Evolutionary conservation across 2,113 vertebrate genomes (phyloP).

Genomic region (Coreoperca whiteheadi): DNA sequence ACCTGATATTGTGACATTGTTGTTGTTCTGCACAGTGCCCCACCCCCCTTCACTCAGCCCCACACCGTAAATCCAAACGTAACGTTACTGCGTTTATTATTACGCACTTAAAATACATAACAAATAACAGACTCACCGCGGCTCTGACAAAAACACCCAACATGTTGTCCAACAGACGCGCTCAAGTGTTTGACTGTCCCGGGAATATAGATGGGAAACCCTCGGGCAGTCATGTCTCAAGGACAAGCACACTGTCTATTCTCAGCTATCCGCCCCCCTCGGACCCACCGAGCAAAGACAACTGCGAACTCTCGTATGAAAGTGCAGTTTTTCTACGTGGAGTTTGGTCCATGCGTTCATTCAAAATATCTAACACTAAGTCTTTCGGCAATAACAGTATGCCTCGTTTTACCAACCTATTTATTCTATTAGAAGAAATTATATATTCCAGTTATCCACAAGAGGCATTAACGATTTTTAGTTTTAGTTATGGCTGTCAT

Average conservation of each 20-base stretch:
- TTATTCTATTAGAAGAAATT: background rate
- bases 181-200: slow-evolving; percentile 43
- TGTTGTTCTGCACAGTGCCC: slow-evolving; percentile 43
- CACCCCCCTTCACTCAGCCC: slow-evolving; percentile 49
- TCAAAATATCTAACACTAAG: background rate
- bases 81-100: background rate
- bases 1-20: slow-evolving; percentile 10
- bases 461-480: background rate
- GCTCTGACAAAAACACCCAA: slow-evolving; percentile 84
- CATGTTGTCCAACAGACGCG: slow-evolving; percentile 80
- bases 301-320: slow-evolving; percentile 1
- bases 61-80: slow-evolving; percentile 20
- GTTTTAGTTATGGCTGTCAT: background rate
- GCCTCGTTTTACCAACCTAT: background rate
- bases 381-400: background rate
- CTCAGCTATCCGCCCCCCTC: slow-evolving; percentile 59
- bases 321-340: slow-evolving; percentile 6
- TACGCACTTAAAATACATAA: slow-evolving; percentile 22
- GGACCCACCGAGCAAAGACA: slow-evolving; percentile 44
- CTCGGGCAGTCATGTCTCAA: slow-evolving; percentile 79
- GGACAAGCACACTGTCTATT: slow-evolving; percentile 67
- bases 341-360: background rate
- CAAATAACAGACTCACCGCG: slow-evolving; percentile 84
- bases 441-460: background rate
- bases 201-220: slow-evolving; percentile 49